These are phyloP conservation scores for Neomonachus schauinslandi DNA, from an alignment of 2,113 vertebrate species.

Conservation along the genomic window DNA sequence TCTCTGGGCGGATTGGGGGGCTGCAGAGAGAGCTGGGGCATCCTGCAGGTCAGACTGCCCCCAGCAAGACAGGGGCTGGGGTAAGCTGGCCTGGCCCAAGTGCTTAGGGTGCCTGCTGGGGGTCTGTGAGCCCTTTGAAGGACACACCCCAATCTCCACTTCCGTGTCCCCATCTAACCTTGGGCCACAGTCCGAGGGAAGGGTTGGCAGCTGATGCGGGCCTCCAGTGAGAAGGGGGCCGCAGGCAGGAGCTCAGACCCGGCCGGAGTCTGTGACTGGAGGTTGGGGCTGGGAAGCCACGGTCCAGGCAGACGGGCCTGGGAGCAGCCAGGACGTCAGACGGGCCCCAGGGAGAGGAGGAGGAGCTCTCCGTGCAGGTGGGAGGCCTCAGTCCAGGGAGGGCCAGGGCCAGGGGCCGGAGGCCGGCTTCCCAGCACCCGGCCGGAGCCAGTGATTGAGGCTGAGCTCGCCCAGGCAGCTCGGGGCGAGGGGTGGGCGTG, in stretches of 20 bases:
- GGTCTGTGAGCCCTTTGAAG: background rate
- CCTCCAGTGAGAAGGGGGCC: background rate
- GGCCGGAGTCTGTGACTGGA: background rate
- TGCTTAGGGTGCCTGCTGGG: rapidly evolving
- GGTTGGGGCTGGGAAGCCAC: background rate
- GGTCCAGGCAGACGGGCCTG: background rate
- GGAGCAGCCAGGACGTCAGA: background rate
- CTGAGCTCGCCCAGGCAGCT: background rate
- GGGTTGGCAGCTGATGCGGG: rapidly evolving
- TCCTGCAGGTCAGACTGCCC: background rate
- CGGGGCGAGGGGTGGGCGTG: background rate
- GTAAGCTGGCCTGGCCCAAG: background rate
- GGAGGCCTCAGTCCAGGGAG: background rate
- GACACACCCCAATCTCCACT: background rate
- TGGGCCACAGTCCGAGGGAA: background rate
- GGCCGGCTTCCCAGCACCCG: no score
- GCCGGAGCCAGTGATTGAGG: background rate
- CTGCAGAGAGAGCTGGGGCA: no score
- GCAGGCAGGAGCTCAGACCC: no score
- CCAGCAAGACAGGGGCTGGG: background rate
- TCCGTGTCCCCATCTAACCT: background rate
- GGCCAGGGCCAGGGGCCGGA: no score
- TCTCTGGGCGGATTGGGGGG: background rate
- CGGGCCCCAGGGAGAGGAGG: background rate
- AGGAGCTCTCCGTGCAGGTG: background rate